Evolutionary conservation across 2,888 invertebrate species (phyloP), one percentile per base, ranked within the genome.

Genomic region (Cephus nigrinus): DNA sequence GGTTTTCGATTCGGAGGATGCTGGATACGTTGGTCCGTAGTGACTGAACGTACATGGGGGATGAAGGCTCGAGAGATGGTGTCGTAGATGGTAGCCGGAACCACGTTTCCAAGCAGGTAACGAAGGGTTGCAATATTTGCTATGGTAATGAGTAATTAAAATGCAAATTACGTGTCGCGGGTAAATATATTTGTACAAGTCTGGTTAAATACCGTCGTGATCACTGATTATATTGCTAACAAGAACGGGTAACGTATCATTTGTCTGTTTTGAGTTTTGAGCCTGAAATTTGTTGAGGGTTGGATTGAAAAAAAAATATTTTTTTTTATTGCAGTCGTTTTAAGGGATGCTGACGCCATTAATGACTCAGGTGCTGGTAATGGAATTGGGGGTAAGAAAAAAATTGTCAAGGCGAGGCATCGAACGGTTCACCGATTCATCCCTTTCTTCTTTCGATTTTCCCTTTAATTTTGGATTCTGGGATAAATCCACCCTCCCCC

Each of bases 101-200:
- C 36, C 36, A 40, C 36, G 36, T 40, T 40, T 15, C 75, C 75
- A 80, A 68, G 79, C 78, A 78, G 83, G 81, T 86, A 87, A 88
- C 86, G 85, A 86, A 84, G 81, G 80, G 81, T 80, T 80, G 85
- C 85, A 83, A 88, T 88, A 88, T 87, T 88, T 87, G 85, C 84
- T 84, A 86, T 83, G 86, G 85, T 87, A 84, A 88, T 88, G 84
- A 83, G 87, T 86, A 88, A 88, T 88, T 88, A 88, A 88, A 88
- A 88, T 88, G 88, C 82, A 88, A 88, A 88, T 88, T 86, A 83
- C 84, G 81, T 77, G 81, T 80, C 81, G 80, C 81, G 80, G 80
- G 86, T 83, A 86, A 87, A 87, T 85, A 87, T 85, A 85, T 87
- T 87, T 83, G 84, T 84, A 81, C 82, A 81, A 85, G 84, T 86